Percentiles rank a stretch among this genome's conserved stretches.
These are phyloP conservation scores for Elephas maximus DNA, from an alignment of 2,113 vertebrate species.

Conservation along the genomic window DNA sequence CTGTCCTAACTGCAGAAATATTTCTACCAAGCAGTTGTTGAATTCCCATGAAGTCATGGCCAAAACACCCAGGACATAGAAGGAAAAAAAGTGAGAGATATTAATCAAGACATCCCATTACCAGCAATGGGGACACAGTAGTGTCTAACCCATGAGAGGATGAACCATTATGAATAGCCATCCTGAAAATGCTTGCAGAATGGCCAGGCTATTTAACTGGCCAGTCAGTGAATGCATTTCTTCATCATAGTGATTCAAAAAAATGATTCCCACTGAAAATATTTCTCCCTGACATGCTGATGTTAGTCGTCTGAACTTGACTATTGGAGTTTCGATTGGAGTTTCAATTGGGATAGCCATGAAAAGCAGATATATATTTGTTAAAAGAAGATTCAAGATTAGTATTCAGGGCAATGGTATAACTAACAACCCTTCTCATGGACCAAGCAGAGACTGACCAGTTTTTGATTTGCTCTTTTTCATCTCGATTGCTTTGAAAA, in stretches of 20 bases:
- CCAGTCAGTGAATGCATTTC: slow-evolving; percentile 54
- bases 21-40: slow-evolving; percentile 79
- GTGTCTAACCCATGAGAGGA: slow-evolving; percentile 33
- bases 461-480: slow-evolving; percentile 18
- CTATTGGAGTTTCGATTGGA: background rate
- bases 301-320: slow-evolving; percentile 27
- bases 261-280: slow-evolving; percentile 67
- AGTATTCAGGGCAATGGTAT: slow-evolving; percentile 1
- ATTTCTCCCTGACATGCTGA: slow-evolving; percentile 47
- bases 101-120: slow-evolving; percentile 80
- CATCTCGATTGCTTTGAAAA: slow-evolving; percentile 50
- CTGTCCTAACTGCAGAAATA: slow-evolving; percentile 79
- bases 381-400: slow-evolving; percentile 25
- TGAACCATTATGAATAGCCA: slow-evolving; percentile 51
- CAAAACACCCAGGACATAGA: slow-evolving; percentile 81
- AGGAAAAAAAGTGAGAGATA: slow-evolving; percentile 76
- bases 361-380: slow-evolving; percentile 47
- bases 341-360: background rate
- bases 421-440: background rate
- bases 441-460: background rate
- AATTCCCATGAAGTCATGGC: slow-evolving; percentile 82
- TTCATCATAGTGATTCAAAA: slow-evolving; percentile 80
- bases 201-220: slow-evolving; percentile 34
- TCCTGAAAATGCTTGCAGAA: slow-evolving; percentile 63
- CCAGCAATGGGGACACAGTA: slow-evolving; percentile 48